Base-by-base conservation (phyloP, 2,113 vertebrate species). In the Scomber colias region DNA sequence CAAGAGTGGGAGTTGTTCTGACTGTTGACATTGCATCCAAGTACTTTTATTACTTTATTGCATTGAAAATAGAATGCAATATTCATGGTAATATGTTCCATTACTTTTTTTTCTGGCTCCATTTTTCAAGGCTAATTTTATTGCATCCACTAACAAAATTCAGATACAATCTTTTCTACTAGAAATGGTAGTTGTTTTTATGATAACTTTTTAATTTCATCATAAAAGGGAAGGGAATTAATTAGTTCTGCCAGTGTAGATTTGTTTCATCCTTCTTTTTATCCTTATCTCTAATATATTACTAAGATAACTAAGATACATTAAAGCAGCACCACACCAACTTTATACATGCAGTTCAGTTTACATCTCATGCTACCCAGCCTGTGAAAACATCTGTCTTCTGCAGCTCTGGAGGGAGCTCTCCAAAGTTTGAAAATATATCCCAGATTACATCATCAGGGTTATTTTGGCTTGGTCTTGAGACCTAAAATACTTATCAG, bases 1-100 rank as follows among this genome's bases (percentile, higher is more conserved):
- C 46, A 14, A 21, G 53, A 61, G 55, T 55, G 64, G 57, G 67
- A 65, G 49, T 27, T 71, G 21, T 46, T 71, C 5, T 31, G 60
- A 77, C 15, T 76, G 48, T 24, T 40, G 35, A 65, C 53, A 13
- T 11, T 46, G 67, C 24, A 48, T 56, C 4, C 31, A 67, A 45
- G 48, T 66, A 2, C 13, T 49, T 50, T 68, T 35, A 19, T 48
- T 15, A 46, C 11, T 53, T n/a, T 7, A 16, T 40, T 19, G 56
- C 3, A 61, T 6, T 45, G 12, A 62, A 68, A 79, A 57, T 31
- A 64, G 45, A 46, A 35, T 51, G 21, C 7, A 16, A 53, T 14
- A 17, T 8, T 55, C 2, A 13, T 54, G 15, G 4, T 44, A 4
- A 46, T 72, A 14, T 2, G 2, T 31, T 54, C 2, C 46, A 0